Conservation (phyloP, 2,113 vertebrate species). For the Ciconia stormi region DNA sequence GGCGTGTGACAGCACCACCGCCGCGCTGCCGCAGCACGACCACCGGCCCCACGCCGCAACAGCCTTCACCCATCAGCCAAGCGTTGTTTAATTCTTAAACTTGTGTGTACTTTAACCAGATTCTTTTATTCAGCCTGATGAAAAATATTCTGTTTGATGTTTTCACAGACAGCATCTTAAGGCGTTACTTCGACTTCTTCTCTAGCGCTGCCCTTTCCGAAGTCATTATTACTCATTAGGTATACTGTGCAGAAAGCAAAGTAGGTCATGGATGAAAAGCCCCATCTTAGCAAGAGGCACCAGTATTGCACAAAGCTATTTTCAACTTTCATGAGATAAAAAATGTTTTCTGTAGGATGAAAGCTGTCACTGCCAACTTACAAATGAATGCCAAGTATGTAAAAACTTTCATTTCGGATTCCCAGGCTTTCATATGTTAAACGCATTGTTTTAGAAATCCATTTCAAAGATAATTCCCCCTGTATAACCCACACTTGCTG, state of each 20-base stretch:
- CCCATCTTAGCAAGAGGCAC: constrained; percentile 60
- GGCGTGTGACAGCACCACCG: not conserved
- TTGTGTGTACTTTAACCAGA: not conserved
- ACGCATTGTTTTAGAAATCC: constrained; percentile 60
- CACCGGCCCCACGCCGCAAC: accelerated
- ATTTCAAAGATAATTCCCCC: constrained; percentile 7
- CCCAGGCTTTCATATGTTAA: constrained; percentile 70
- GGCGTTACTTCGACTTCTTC: constrained; percentile 18
- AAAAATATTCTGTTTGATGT: constrained; percentile 43
- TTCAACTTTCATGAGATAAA: constrained; percentile 70
- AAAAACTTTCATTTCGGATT: constrained; percentile 62
- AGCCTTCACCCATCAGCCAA: not conserved
- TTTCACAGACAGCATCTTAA: constrained; percentile 25
- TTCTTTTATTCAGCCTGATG: not conserved
- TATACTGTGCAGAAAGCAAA: constrained; percentile 66
- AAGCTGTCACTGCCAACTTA: constrained; percentile 71
- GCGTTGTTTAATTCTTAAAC: not conserved
- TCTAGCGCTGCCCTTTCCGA: constrained; percentile 39
- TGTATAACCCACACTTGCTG: not conserved
- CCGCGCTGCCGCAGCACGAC: not conserved
- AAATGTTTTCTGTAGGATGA: constrained; percentile 68
- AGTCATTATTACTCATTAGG: constrained; percentile 70
- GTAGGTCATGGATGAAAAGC: constrained; percentile 75
- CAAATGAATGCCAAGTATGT: constrained; percentile 62
- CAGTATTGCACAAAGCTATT: constrained; percentile 67